Conservation (phyloP, 64 coral and sea anemone genomes). For the Catalaphyllia jardinei region DNA sequence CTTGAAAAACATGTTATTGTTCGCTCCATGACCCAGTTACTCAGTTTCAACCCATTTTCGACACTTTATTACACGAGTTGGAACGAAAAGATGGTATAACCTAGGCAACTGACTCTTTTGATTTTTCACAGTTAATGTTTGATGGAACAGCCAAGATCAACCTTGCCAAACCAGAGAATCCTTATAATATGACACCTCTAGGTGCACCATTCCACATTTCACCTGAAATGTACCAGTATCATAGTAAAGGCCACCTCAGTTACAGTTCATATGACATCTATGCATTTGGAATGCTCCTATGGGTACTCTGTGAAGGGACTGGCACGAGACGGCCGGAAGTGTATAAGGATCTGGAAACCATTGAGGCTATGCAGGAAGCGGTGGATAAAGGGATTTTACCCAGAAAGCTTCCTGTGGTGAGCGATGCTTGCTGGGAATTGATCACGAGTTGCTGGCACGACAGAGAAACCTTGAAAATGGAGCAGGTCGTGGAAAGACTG, state of each 20-base stretch:
- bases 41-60: too few relatives aligned
- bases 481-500: background rate
- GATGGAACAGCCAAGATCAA: constrained; percentile 65
- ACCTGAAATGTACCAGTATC: constrained; percentile 51
- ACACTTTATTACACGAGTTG: too few relatives aligned
- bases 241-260: constrained; percentile 17
- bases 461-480: background rate
- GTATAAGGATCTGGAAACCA: constrained; percentile 7
- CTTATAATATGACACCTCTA: constrained; percentile 35
- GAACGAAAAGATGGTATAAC: background rate
- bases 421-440: constrained; percentile 55
- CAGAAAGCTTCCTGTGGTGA: background rate
- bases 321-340: constrained; percentile 24
- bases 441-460: constrained; percentile 35
- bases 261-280: constrained; percentile 53
- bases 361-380: constrained; percentile 11
- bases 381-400: constrained; percentile 21
- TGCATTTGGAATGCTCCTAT: constrained; percentile 56
- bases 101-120: background rate
- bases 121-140: constrained; percentile 13
- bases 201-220: constrained; percentile 66
- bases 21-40: too few relatives aligned
- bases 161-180: constrained; percentile 59
- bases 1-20: too few relatives aligned
- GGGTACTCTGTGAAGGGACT: constrained; percentile 60